These are phyloP conservation scores for Odontophorus gujanensis DNA, from an alignment of 2,113 vertebrate genomes.

Conservation along the genomic window DNA sequence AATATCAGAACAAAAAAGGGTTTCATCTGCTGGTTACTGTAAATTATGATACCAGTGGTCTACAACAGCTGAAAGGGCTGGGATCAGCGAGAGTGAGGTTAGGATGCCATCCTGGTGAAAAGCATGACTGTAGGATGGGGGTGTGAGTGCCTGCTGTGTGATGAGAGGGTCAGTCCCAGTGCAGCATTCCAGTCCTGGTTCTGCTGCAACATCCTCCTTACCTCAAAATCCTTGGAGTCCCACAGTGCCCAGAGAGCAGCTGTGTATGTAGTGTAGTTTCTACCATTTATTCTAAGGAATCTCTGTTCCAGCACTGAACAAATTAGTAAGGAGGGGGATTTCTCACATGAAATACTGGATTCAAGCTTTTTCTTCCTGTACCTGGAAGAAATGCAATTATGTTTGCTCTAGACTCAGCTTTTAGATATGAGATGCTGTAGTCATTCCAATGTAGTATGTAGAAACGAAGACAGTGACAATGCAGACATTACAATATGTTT, in stretches of 20 bases:
- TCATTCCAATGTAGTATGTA: fast-evolving
- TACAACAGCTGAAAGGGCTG: not conserved
- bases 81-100: not conserved
- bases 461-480: not conserved
- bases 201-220: not conserved
- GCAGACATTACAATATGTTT: not conserved
- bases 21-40: not conserved
- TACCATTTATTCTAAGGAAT: not conserved
- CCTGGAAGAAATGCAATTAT: not conserved
- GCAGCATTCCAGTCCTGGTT: not conserved
- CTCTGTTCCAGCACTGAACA: not conserved
- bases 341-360: not conserved
- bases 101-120: not conserved
- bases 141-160: fast-evolving
- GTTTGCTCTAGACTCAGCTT: not conserved
- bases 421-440: not conserved
- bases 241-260: not conserved
- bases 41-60: not conserved
- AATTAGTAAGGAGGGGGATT: not conserved
- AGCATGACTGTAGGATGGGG: not conserved
- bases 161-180: not conserved
- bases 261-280: not conserved
- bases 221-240: fast-evolving
- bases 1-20: not conserved
- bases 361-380: not conserved